Evolutionary conservation across 2,113 vertebrate species (phyloP).

Genomic region (Uria lomvia): DNA sequence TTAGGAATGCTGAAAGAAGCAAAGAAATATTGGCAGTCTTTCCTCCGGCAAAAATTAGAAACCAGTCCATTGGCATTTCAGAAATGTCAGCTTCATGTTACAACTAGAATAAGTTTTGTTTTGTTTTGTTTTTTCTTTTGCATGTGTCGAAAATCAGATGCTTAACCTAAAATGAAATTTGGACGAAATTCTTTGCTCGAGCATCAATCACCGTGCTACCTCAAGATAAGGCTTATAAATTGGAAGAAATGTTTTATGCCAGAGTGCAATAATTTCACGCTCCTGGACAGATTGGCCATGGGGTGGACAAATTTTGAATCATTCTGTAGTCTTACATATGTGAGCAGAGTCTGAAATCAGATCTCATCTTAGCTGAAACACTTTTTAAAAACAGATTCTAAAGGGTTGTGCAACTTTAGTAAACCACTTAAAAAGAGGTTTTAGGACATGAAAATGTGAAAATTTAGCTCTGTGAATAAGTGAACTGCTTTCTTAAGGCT

Average conservation of each 20-base stretch:
- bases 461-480: not conserved
- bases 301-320: not conserved
- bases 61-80: not conserved
- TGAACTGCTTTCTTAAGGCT: not conserved
- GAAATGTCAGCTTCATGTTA: not conserved
- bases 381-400: not conserved
- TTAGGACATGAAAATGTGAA: not conserved
- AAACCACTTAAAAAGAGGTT: not conserved
- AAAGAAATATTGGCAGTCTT: not conserved
- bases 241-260: not conserved
- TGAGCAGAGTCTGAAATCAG: not conserved
- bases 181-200: not conserved
- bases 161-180: not conserved
- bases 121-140: not conserved
- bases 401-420: not conserved
- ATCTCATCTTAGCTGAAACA: not conserved
- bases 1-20: not conserved
- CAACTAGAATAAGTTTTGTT: not conserved
- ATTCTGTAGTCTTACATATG: not conserved
- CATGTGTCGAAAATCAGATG: not conserved
- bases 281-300: rapidly evolving
- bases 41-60: not conserved
- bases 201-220: not conserved
- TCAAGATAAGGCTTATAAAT: not conserved
- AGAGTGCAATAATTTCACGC: not conserved